Evolutionary conservation across 2,888 invertebrate species (phyloP).

Genomic region (Xiphydria camelus): DNA sequence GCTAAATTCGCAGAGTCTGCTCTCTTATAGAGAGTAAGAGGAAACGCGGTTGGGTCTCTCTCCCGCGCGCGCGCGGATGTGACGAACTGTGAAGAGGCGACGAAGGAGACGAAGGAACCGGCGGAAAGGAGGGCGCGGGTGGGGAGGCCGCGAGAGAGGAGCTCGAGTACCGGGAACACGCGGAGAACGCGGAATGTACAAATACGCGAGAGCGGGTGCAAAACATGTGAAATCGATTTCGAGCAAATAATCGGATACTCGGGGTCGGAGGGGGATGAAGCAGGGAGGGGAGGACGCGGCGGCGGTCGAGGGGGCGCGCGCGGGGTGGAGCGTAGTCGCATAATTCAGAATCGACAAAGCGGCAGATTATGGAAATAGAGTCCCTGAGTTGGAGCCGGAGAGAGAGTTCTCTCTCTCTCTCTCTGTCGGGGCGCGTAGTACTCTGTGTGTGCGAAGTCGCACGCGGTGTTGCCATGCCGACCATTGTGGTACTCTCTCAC

Average conservation of each 20-base stretch:
- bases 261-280: constrained; percentile 20
- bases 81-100: too few relatives aligned
- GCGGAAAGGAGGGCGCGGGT: too few relatives aligned
- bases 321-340: constrained; percentile 44
- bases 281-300: constrained; percentile 24
- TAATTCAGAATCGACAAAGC: constrained; percentile 59
- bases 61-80: not conserved
- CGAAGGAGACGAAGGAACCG: too few relatives aligned
- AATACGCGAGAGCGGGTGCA: constrained; percentile 43
- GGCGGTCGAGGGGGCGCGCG: constrained; percentile 10
- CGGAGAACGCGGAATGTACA: constrained; percentile 21
- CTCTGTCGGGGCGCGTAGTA: constrained; percentile 11
- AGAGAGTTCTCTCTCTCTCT: constrained; percentile 24
- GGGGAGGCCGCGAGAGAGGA: too few relatives aligned
- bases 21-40: not conserved
- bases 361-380: constrained; percentile 58
- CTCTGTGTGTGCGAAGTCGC: too few relatives aligned
- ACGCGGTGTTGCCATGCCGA: constrained; percentile 52
- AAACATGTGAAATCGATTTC: constrained; percentile 56
- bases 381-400: constrained; percentile 48
- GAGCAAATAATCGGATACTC: constrained; percentile 57
- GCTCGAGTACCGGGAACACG: constrained; percentile 16
- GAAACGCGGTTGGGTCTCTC: too few relatives aligned
- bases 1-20: constrained; percentile 4
- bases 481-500: constrained; percentile 46